Conservation (phyloP, 2,113 vertebrate species). For the Pipa parva region DNA sequence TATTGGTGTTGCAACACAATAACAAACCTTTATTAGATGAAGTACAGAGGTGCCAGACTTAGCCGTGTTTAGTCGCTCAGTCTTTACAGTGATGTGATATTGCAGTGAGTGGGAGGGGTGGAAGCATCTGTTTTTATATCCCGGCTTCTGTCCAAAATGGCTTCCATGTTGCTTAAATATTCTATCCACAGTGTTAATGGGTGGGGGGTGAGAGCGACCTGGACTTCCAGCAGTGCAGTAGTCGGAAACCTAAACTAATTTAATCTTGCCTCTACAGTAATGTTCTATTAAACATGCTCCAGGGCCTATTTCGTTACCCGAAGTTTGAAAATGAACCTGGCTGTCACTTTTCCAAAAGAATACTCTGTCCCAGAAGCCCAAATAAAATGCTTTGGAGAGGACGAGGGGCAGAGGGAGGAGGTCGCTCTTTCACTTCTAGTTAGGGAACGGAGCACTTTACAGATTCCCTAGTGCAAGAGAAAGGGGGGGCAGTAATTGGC, state of each 20-base stretch:
- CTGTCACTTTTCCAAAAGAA: conserved; percentile 16
- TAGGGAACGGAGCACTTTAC: not conserved
- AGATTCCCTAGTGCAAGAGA: not conserved
- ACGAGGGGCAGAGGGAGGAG: not conserved
- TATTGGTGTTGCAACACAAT: too few species aligned
- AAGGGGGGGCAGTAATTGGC: conserved; percentile 29
- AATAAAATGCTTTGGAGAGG: not conserved
- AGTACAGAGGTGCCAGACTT: too few species aligned
- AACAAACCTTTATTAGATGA: too few species aligned
- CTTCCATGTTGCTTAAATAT: not conserved
- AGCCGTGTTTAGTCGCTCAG: too few species aligned
- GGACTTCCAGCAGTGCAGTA: not conserved
- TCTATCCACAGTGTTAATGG: not conserved
- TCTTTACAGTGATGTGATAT: too few species aligned
- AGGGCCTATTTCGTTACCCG: not conserved
- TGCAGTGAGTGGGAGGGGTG: not conserved
- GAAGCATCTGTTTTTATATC: not conserved
- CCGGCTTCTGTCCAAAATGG: not conserved
- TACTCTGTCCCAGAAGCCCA: conserved; percentile 1
- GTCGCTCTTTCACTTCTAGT: conserved; percentile 17
- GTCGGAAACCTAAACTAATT: conserved; percentile 1
- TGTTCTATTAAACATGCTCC: conserved; percentile 23
- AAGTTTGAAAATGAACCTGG: not conserved
- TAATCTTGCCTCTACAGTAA: conserved; percentile 4
- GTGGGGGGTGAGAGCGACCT: not conserved